phyloP scores from a whole-genome alignment of 2,113 vertebrate species.

The Drymodes brunneopygia region DNA sequence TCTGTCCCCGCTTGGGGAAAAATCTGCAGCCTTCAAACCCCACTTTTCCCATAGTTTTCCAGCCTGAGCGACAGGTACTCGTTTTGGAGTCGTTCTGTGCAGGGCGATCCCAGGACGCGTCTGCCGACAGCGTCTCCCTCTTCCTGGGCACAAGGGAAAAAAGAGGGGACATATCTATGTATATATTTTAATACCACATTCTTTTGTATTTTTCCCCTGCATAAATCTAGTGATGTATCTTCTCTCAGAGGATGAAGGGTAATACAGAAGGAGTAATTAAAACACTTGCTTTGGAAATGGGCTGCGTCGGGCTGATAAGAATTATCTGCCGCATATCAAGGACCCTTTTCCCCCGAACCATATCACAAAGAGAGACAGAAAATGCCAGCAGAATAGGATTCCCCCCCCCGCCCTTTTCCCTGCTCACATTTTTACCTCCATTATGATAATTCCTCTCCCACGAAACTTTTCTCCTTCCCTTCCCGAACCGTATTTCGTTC shows the following conservation, averaged over 20 bases:
- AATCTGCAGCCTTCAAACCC: not conserved
- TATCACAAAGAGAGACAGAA: slow-evolving; percentile 75
- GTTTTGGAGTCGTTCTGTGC: not conserved
- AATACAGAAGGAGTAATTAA: slow-evolving; percentile 75
- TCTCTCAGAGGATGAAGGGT: slow-evolving; percentile 62
- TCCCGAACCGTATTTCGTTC: slow-evolving; percentile 17
- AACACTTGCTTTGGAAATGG: slow-evolving; percentile 74
- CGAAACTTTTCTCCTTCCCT: slow-evolving; percentile 48
- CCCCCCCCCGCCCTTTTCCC: not conserved
- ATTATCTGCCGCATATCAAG: slow-evolving; percentile 75
- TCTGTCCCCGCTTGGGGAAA: not conserved
- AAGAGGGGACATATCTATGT: not conserved
- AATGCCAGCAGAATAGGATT: slow-evolving; percentile 71
- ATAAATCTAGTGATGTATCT: slow-evolving; percentile 67
- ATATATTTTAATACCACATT: slow-evolving; percentile 30
- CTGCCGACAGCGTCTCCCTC: not conserved
- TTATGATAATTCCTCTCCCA: slow-evolving; percentile 65
- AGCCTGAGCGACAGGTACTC: not conserved
- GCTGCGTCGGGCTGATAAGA: slow-evolving; percentile 77
- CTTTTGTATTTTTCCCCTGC: not conserved
- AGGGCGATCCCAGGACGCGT: not conserved
- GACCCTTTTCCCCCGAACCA: slow-evolving; percentile 69
- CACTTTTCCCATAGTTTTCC: not conserved
- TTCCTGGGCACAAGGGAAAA: not conserved
- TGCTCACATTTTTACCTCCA: slow-evolving; percentile 59